These are phyloP conservation scores for Morphnarchus princeps DNA, from an alignment of 2,113 vertebrate species.

Conservation along the genomic window DNA sequence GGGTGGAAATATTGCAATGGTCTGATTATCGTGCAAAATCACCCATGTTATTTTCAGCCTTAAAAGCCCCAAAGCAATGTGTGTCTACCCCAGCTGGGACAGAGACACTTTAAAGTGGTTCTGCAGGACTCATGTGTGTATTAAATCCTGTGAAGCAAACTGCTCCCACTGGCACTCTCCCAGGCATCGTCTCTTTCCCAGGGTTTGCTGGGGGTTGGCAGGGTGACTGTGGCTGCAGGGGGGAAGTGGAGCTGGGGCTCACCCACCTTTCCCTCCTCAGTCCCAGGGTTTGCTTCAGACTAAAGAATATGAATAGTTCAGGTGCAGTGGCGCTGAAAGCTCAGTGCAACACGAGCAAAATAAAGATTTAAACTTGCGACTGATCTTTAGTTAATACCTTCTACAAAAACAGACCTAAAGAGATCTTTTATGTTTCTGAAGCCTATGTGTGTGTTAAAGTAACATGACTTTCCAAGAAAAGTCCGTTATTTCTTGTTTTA, in stretches of 20 bases:
- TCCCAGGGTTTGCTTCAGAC: neutral
- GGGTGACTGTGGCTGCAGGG: too few species aligned
- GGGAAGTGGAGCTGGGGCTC: neutral
- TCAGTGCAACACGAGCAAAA: neutral
- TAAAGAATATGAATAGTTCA: neutral
- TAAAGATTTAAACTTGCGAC: neutral
- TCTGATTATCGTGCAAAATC: neutral
- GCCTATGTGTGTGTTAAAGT: neutral
- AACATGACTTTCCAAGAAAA: neutral
- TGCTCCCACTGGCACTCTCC: neutral
- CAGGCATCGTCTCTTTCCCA: neutral
- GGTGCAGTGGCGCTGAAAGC: accelerated
- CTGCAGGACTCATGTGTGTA: neutral
- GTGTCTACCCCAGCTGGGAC: neutral
- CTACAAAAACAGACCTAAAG: neutral
- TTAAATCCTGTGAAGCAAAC: neutral
- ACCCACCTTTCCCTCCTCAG: neutral
- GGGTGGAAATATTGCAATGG: neutral
- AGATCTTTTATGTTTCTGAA: neutral
- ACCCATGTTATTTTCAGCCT: neutral
- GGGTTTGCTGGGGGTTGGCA: neutral
- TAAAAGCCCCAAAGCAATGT: neutral
- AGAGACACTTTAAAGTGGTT: neutral
- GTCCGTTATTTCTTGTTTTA: neutral
- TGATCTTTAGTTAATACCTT: neutral